Base-by-base conservation (phyloP, 2,113 vertebrate species). In the Limnothrissa miodon region DNA sequence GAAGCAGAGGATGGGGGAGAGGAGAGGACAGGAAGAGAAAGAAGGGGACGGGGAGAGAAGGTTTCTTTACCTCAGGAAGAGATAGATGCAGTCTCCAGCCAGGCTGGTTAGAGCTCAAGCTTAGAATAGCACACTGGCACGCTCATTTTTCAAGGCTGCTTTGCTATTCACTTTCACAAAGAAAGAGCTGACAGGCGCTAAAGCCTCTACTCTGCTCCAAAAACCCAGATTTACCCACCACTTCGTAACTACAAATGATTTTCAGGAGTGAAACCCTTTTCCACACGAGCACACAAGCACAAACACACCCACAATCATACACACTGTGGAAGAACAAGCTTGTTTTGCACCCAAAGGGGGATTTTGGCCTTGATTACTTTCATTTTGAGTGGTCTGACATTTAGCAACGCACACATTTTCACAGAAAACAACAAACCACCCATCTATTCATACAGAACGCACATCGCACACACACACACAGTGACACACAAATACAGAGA, bases 171-270 rank as follows among this genome's bases (percentile, higher is more conserved):
- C n/a, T 62, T 29, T 62, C 25, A 62, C n/a, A 17, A 36, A 36
- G 25, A 29, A 33, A 70, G 25, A 33, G 25, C 29, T 74, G 29
- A 74, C 13, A 33, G 66, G 5, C 66, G 13, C 66, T 13, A 4
- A 36, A 36, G 13, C 29, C 33, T 74, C 29, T 33, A 36, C 66
- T 17, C 4, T 74, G 29, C 33, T 74, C 66, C 66, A 33, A 74
- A 56, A 74, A 74, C 33, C 13, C 13, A 36, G 25, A 33, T 74
- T 74, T 36, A 74, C 66, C 29, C 13, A 33, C 66, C 29, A 33
- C 66, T 36, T 74, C 66, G 36, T 74, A 36, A 74, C 36, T 74
- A 74, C 33, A 36, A 74, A 74, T 74, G 29, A 74, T 36, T 74
- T 74, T 74, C 66, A 74, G 29, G 29, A 74, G 66, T 36, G 33